Evolutionary conservation across 2,113 vertebrate species (phyloP).

Genomic region (Aptenodytes patagonicus): DNA sequence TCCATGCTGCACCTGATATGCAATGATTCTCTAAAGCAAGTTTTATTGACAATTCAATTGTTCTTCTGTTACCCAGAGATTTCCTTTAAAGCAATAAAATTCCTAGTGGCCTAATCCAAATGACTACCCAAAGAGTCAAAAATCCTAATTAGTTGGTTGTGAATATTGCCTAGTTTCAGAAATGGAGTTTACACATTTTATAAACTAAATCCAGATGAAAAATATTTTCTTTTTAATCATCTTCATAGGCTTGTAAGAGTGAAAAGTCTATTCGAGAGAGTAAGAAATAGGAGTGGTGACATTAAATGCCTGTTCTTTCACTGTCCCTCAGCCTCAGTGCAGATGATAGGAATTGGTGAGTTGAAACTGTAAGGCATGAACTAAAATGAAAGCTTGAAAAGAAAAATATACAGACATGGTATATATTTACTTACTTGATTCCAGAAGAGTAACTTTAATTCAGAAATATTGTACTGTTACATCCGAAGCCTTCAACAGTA

Average conservation of each 20-base stretch:
- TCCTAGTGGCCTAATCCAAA: background rate
- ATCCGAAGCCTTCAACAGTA: background rate
- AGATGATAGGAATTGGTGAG: background rate
- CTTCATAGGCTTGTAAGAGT: background rate
- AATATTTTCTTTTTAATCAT: background rate
- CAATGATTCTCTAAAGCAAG: background rate
- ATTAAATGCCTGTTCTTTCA: background rate
- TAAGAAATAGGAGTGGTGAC: background rate
- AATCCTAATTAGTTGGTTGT: background rate
- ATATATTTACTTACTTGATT: slow-evolving; percentile 42
- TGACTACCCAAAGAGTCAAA: background rate
- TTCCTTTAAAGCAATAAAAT: background rate
- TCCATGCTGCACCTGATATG: background rate
- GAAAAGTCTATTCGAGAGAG: background rate
- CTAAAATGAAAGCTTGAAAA: slow-evolving; percentile 41
- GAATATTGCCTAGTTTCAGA: background rate
- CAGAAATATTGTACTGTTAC: slow-evolving; percentile 46
- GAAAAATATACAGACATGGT: slow-evolving; percentile 53
- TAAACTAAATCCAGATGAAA: background rate
- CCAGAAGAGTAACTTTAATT: slow-evolving; percentile 53
- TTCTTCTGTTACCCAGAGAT: background rate
- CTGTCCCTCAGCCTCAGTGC: background rate
- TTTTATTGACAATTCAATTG: background rate
- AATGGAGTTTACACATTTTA: background rate
- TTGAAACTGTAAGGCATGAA: slow-evolving; percentile 34